Evolutionary conservation across 1,140 invertebrate genomes (phyloP), one percentile per base, ranked within the genome.

Genomic region (Aethina tumida): DNA sequence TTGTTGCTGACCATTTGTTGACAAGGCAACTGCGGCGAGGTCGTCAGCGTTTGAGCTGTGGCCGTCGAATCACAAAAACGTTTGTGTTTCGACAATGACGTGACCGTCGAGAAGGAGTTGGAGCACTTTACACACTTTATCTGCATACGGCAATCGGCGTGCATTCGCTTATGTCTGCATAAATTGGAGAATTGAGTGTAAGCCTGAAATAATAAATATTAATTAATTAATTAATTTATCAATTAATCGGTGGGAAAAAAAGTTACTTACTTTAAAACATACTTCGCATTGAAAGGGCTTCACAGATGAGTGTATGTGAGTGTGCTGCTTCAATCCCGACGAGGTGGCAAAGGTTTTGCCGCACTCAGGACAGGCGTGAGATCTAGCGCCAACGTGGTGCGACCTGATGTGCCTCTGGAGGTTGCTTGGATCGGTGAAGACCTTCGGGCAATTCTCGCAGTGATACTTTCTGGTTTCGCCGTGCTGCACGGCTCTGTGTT

Each of bases 161-260:
- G 97, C 90, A 98, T 97, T 43, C 96, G 87, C 59, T 96, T 97
- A 68, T 99, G 97, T 12, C 97, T 81, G 60, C 97, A 99, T 49
- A 99, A 71, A 63, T 99, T 99, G 8, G 95, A 98, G 64, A 99
- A 99, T 68, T 99, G 97, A 0, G 97, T 99, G 69, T 99, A 99
- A 1, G 93, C 80, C 75, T 91, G 84, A 39, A 81, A 78, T 62
- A 67, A 70, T 37, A 28, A 42, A 29, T 13, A 39, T 39, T 8
- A 12, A 24, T 24, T 24, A 24, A 8, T 8, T 24, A 24, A 24
- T 24, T 8, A 24, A 12, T 8, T 8, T 7, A 7, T 13, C 6
- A 30, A 30, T 13, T 30, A 7, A 12, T 14, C 7, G 8, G 12
- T 14, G 14, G 16, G 20, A 37, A 15, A 35, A 14, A 28, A 34